phyloP scores from a whole-genome alignment of 2,888 invertebrate species.

The Gymnoscelis rufifasciata region DNA sequence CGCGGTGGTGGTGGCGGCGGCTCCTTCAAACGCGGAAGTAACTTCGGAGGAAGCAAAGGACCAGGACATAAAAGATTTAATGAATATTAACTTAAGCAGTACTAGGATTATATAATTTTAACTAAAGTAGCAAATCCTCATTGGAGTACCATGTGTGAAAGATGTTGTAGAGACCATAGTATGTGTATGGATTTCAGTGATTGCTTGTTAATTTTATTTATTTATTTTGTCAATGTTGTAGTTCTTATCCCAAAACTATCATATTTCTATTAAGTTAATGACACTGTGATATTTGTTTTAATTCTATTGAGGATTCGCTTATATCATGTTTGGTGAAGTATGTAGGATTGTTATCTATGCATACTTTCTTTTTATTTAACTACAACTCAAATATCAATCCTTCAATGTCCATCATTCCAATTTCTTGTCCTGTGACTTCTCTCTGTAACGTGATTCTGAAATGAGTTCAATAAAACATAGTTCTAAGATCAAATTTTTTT shows the following conservation, averaged over 20 bases:
- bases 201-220: slow-evolving; percentile 47
- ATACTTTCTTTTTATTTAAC: neutral
- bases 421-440: slow-evolving; percentile 34
- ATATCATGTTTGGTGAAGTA: slow-evolving; percentile 19
- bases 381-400: neutral
- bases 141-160: slow-evolving; percentile 56
- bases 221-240: slow-evolving; percentile 29
- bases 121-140: slow-evolving; percentile 52
- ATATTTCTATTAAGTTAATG: slow-evolving; percentile 46
- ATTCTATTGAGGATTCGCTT: slow-evolving; percentile 62
- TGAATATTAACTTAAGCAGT: slow-evolving; percentile 54
- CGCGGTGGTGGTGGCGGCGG: slow-evolving; percentile 69
- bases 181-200: slow-evolving; percentile 46
- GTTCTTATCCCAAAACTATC: slow-evolving; percentile 21
- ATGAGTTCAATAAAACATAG: slow-evolving; percentile 36
- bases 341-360: neutral
- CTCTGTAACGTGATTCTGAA: slow-evolving; percentile 33
- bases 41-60: slow-evolving; percentile 63
- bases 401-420: slow-evolving; percentile 37
- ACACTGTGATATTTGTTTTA: slow-evolving; percentile 73
- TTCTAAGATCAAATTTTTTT: slow-evolving; percentile 1
- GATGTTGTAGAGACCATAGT: slow-evolving; percentile 33
- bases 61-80: slow-evolving; percentile 68
- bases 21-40: slow-evolving; percentile 70
- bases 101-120: slow-evolving; percentile 18